Evolutionary conservation across 2,797 vertebrate species (phyloP), one percentile per base, ranked within the genome.

Genomic region (Pangasius macronema): DNA sequence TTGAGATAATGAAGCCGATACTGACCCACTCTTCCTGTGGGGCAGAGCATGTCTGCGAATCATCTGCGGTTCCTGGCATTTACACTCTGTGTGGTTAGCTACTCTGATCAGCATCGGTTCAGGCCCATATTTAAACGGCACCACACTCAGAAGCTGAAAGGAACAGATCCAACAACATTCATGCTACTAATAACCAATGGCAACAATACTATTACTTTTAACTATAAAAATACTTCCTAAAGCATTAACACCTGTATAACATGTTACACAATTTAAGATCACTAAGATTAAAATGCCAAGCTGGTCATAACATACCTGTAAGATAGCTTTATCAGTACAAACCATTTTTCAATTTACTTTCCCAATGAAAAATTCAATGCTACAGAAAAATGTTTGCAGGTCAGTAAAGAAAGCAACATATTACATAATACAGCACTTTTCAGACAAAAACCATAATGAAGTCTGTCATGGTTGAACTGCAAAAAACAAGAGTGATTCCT

Each of bases 51-150:
- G 96, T 3, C 94, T 97, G n/a, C 97, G 95, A 73, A 96, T 96
- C 1, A 96, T 95, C 70, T 95, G 92, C 0, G 95, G 96, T 86
- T 97, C 96, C 91, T 96, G 93, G 89, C 98, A 99, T 90, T 95
- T 96, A 90, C 98, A 99, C 90, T 95, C 96, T 0, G 98, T 99
- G 83, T 99, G 98, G 92, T 99, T 99, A 72, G 97, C 98, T 87
- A 99, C 96, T 93, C 97, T 97, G 89, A 99, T 94, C 55, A 97
- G 94, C 91, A 98, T 96, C 0, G 98, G 97, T 89, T 99, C 97
- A 1, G 98, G 98, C 85, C 97, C 96, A 79, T 96, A 97, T 86
- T 97, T 98, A 93, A 97, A 95, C 33, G 98, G 97, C 72, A 98
- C 95, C 0, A 99, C 96, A 90, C 98, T 97, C 86, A 99, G 96